Evolutionary conservation across 2,888 invertebrate genomes (phyloP).

Genomic region (Calliscelio sp.): DNA sequence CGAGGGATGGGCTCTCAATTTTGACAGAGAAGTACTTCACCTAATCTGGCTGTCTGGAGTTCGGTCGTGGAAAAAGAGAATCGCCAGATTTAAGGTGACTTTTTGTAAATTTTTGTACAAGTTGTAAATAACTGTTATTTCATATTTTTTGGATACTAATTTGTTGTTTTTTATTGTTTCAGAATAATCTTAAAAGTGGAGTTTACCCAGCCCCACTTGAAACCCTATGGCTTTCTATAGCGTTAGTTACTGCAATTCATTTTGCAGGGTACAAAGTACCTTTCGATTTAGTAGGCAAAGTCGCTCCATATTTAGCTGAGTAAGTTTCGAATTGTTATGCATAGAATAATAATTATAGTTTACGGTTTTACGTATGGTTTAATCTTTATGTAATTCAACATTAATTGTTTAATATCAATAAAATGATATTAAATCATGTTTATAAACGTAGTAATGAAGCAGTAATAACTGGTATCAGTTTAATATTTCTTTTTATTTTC

Average conservation of each 20-base stretch:
- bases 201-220: constrained; percentile 98
- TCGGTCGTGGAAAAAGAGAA: constrained; percentile 97
- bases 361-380: neutral
- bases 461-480: no score
- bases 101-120: no score
- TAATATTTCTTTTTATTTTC: no score
- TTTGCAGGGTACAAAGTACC: constrained; percentile 93
- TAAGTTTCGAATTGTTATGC: constrained; percentile 85
- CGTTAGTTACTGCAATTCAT: constrained; percentile 92
- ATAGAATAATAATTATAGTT: constrained; percentile 17
- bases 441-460: no score
- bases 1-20: constrained; percentile 99
- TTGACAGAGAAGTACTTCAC: constrained; percentile 98
- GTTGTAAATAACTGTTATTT: neutral
- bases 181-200: constrained; percentile 98
- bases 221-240: constrained; percentile 94
- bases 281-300: constrained; percentile 92
- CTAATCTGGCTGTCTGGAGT: constrained; percentile 98
- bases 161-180: constrained; percentile 81
- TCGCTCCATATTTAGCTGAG: constrained; percentile 91
- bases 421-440: no score
- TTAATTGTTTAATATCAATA: no score
- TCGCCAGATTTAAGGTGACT: constrained; percentile 95
- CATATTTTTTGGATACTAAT: neutral
- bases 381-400: neutral